These are phyloP conservation scores for Rhinolophus sinicus DNA, from an alignment of 2,113 vertebrate genomes.

Conservation along the genomic window DNA sequence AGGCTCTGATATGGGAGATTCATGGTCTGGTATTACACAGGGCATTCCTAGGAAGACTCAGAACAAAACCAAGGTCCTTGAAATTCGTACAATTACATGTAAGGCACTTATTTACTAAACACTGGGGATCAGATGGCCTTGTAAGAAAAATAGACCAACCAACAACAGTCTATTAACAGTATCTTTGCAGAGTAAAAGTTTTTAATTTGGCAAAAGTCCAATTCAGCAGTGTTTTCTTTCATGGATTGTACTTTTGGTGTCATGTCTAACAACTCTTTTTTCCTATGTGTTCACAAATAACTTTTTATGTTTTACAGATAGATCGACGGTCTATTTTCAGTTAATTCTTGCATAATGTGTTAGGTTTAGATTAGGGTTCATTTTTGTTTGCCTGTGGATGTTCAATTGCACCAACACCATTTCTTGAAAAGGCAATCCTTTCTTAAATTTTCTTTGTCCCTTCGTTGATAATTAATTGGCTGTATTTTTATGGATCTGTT, in stretches of 20 bases:
- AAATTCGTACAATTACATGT: background rate
- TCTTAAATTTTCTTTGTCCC: constrained; percentile 6
- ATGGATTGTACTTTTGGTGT: background rate
- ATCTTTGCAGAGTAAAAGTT: background rate
- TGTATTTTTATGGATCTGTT: constrained; percentile 45
- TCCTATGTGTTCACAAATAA: constrained; percentile 11
- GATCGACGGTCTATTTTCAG: background rate
- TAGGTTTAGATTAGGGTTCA: constrained; percentile 5
- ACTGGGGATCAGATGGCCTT: background rate
- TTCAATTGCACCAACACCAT: background rate
- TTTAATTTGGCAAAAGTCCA: background rate
- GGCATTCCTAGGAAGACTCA: background rate
- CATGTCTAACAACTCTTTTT: background rate
- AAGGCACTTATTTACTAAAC: background rate
- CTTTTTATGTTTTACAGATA: constrained; percentile 13
- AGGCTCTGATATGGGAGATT: background rate
- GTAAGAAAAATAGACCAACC: background rate
- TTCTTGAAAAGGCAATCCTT: constrained; percentile 36
- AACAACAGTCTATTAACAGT: background rate
- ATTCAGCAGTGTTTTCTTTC: background rate
- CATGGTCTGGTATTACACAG: background rate
- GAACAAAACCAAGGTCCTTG: constrained; percentile 36
- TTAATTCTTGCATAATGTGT: constrained; percentile 10
- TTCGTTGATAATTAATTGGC: constrained; percentile 40
- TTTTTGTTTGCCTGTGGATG: background rate